Conservation (phyloP, 2,797 vertebrate genomes). For the Nannoperca australis region DNA sequence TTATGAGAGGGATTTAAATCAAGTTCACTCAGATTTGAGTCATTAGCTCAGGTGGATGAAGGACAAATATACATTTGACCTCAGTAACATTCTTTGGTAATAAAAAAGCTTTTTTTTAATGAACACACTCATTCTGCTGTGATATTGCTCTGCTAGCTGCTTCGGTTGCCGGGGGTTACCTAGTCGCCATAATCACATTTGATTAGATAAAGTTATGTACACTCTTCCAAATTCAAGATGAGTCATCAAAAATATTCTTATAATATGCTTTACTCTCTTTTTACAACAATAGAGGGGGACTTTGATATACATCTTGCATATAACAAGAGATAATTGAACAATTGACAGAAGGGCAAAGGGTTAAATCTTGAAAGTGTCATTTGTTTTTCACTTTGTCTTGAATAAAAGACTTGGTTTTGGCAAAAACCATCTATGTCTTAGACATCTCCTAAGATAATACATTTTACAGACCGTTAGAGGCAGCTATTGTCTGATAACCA, state of each 20-base stretch:
- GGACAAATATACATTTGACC: not conserved
- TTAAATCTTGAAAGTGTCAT: not conserved
- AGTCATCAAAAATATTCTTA: not conserved
- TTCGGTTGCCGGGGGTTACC: too few species aligned
- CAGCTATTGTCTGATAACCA: not conserved
- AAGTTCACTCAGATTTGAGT: not conserved
- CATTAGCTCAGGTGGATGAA: not conserved
- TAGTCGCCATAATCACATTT: not conserved
- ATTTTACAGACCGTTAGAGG: not conserved
- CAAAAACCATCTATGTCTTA: not conserved
- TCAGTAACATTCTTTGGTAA: not conserved
- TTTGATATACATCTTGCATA: not conserved
- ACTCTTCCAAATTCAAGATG: not conserved
- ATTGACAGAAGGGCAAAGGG: not conserved
- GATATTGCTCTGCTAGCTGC: not conserved
- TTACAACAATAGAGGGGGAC: not conserved
- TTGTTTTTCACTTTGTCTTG: not conserved
- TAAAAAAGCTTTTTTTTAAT: not conserved
- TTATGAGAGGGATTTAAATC: slow-evolving; percentile 10
- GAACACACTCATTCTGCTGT: not conserved
- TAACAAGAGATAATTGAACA: not conserved
- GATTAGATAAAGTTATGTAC: not conserved
- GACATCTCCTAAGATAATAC: not conserved
- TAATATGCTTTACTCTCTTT: not conserved
- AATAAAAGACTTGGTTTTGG: too few species aligned